Percentiles rank a stretch among this genome's conserved stretches.
Conservation (phyloP, 2,113 vertebrate species). For the Calonectris borealis region DNA sequence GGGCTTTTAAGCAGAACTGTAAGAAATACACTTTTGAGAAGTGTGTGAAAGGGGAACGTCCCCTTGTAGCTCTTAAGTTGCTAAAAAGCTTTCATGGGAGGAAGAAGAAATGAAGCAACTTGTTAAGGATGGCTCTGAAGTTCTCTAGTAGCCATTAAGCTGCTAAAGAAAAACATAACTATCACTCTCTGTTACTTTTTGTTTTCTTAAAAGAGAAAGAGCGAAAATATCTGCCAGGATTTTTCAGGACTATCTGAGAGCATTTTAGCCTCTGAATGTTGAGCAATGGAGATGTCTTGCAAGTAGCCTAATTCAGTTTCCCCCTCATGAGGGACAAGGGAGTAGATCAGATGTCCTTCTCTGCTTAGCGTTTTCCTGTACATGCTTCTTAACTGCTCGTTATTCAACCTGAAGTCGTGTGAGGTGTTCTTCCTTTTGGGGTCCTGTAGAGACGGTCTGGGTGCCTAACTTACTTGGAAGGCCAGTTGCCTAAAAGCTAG, state of each 20-base stretch:
- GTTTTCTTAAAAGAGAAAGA: not conserved
- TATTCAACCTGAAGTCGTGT: rapidly evolving
- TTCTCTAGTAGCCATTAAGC: not conserved
- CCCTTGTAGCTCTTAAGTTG: not conserved
- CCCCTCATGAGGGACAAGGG: not conserved
- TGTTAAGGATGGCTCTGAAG: not conserved
- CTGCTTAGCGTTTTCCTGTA: not conserved
- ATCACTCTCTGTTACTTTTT: not conserved
- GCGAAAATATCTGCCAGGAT: not conserved
- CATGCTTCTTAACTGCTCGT: rapidly evolving
- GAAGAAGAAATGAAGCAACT: not conserved
- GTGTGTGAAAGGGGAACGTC: rapidly evolving
- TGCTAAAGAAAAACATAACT: not conserved
- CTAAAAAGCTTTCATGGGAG: not conserved
- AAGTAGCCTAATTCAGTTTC: not conserved
- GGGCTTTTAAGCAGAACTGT: not conserved
- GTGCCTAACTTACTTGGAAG: not conserved
- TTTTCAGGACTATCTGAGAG: not conserved
- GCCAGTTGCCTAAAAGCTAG: not conserved
- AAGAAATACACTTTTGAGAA: not conserved
- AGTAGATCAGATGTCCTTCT: not conserved
- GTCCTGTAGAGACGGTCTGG: not conserved
- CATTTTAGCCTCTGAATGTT: not conserved
- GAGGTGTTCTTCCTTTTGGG: not conserved
- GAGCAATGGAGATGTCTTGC: not conserved